Evolutionary conservation across 2,113 vertebrate genomes (phyloP).

Genomic region (Cairina moschata): DNA sequence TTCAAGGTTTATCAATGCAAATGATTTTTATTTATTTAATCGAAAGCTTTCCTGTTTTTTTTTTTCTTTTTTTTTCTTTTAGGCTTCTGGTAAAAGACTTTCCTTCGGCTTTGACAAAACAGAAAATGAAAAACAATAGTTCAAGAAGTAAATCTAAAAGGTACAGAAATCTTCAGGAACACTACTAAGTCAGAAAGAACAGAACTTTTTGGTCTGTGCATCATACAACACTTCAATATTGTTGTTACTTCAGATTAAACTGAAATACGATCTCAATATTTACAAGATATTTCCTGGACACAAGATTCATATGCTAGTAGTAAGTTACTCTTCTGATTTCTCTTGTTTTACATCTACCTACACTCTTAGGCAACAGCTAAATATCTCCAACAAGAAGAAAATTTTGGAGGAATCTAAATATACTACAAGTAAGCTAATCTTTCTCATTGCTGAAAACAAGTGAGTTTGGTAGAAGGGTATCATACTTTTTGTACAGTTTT

Average conservation of each 20-base stretch:
- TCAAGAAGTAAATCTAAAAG: not conserved
- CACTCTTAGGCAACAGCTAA: not conserved
- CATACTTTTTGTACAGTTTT: not conserved
- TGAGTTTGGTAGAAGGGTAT: not conserved
- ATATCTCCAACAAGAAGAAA: not conserved
- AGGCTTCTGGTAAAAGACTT: not conserved
- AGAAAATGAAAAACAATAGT: not conserved
- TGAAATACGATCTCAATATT: not conserved
- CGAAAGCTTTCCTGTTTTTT: not conserved
- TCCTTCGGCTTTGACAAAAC: not conserved
- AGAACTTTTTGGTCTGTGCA: not conserved
- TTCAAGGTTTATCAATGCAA: not conserved
- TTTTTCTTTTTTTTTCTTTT: not conserved
- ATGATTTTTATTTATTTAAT: not conserved
- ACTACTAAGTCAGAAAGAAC: not conserved
- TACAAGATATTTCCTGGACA: not conserved
- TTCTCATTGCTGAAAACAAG: not conserved
- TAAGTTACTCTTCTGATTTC: not conserved
- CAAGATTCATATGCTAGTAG: not conserved
- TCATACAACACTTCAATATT: not conserved
- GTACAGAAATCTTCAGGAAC: not conserved
- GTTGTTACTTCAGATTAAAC: not conserved
- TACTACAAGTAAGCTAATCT: not conserved
- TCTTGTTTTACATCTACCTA: not conserved
- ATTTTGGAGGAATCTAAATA: not conserved